Conservation (phyloP, 2,113 vertebrate genomes). For the Ameiurus melas region DNA sequence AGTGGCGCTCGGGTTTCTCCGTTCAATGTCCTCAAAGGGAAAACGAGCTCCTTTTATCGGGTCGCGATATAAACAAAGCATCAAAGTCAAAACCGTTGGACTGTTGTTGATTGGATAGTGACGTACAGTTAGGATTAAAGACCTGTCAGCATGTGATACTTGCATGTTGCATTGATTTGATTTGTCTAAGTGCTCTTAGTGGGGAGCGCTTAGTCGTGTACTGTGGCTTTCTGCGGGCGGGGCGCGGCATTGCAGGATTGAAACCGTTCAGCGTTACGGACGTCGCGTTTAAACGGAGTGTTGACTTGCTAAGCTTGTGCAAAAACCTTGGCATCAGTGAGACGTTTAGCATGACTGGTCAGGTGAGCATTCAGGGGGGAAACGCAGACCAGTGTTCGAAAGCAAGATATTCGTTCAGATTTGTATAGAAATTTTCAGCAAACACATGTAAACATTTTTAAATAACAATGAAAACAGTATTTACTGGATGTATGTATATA, state of each 20-base stretch:
- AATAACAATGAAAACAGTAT: too few relatives aligned
- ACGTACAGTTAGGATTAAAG: not conserved
- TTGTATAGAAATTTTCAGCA: not conserved
- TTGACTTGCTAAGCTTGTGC: not conserved
- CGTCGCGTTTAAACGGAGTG: not conserved
- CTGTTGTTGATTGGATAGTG: not conserved
- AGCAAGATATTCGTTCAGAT: not conserved
- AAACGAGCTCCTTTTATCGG: not conserved
- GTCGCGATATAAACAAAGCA: not conserved
- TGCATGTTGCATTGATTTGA: not conserved
- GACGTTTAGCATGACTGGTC: not conserved
- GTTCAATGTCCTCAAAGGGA: not conserved
- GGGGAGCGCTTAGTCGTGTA: not conserved
- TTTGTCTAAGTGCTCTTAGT: conserved; percentile 2
- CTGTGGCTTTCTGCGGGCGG: not conserved
- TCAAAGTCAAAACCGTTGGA: not conserved
- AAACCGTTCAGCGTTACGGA: not conserved
- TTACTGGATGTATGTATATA: too few relatives aligned
- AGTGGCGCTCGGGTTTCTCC: not conserved
- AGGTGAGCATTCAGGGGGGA: not conserved
- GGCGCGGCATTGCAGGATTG: not conserved
- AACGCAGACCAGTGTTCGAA: not conserved
- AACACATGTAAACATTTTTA: too few relatives aligned
- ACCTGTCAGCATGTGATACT: not conserved
- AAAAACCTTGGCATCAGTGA: not conserved